Evolutionary conservation across 2,797 vertebrate species (phyloP).

Genomic region (Halcyon chelicuti): DNA sequence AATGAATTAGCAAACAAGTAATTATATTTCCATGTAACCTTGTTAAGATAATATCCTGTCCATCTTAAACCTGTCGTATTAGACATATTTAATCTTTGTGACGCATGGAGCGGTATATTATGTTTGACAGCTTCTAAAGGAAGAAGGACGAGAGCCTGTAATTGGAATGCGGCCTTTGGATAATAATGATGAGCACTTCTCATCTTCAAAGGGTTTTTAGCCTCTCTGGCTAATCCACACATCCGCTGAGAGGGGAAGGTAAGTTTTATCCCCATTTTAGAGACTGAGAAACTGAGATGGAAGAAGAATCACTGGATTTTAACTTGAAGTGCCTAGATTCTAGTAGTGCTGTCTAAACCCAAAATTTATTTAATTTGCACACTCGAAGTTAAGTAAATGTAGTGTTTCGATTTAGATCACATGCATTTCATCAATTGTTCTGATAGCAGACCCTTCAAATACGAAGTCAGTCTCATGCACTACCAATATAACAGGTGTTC

Average conservation of each 20-base stretch:
- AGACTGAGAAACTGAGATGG: neutral
- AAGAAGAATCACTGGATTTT: neutral
- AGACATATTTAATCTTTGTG: slow-evolving; percentile 58
- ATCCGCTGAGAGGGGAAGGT: neutral
- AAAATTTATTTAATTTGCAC: neutral
- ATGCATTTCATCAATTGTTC: neutral
- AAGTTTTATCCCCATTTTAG: neutral
- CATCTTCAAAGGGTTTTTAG: slow-evolving; percentile 55
- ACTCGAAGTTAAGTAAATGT: neutral
- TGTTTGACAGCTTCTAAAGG: slow-evolving; percentile 57
- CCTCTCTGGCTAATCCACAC: slow-evolving; percentile 13
- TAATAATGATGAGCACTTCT: slow-evolving; percentile 38
- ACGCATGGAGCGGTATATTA: slow-evolving; percentile 18
- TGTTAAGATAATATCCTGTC: slow-evolving; percentile 59
- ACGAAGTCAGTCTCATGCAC: neutral
- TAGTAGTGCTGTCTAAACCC: neutral
- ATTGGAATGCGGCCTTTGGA: slow-evolving; percentile 48
- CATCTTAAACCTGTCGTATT: slow-evolving; percentile 56
- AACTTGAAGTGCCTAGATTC: neutral
- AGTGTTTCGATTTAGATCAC: neutral
- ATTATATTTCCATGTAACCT: slow-evolving; percentile 65
- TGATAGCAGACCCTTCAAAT: neutral
- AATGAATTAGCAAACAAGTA: slow-evolving; percentile 59
- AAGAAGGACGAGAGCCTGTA: slow-evolving; percentile 31
- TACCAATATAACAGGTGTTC: neutral